Evolutionary conservation across 2,113 vertebrate species (phyloP), one percentile per base, ranked within the genome.

Genomic region (Ursus arctos): DNA sequence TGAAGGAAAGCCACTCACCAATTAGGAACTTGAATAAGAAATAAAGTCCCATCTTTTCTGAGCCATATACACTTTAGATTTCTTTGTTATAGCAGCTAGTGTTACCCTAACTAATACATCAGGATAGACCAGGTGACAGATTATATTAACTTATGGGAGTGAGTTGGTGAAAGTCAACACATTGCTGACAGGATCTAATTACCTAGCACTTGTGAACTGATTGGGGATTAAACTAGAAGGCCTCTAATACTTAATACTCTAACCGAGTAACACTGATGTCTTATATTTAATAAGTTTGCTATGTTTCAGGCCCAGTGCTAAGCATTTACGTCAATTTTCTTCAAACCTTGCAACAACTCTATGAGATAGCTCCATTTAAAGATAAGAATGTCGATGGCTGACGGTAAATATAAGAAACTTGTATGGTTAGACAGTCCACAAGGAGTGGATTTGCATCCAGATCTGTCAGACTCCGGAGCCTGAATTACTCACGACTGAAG

Each of bases 201-300:
- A 86, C 2, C 5, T 24, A 63, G 53, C 71, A 63, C 13, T 51
- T 53, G 21, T 74, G 61, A 95, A 88, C 53, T 53, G n/a, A 91
- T 43, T 94, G 65, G 21, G 10, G 53, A 53, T 94, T 91, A 97
- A 59, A 77, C 69, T 57, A 74, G 59, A 87, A 88, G 59, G 9
- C 26, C 59, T 82, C 53, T 86, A 74, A 36, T 36, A 36, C 74
- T 57, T 88, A 55, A 57, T 77, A 86, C 4, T 22, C 9, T 92
- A 71, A 94, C 31, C 83, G 67, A 93, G 69, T 81, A 59, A 79
- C 33, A 57, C 11, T 24, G 86, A 47, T 80, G 59, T 36, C 7
- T 80, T 53, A 51, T 83, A 55, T 81, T 90, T 94, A 96, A 94
- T 88, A 96, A 92, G 63, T 71, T 84, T 96, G 47, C 63, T 93